A percentile compares a stretch with the other conserved stretches of the same genome.
Evolutionary conservation across 2,797 vertebrate genomes (phyloP).

Genomic region (Sebastes hopkinsi): DNA sequence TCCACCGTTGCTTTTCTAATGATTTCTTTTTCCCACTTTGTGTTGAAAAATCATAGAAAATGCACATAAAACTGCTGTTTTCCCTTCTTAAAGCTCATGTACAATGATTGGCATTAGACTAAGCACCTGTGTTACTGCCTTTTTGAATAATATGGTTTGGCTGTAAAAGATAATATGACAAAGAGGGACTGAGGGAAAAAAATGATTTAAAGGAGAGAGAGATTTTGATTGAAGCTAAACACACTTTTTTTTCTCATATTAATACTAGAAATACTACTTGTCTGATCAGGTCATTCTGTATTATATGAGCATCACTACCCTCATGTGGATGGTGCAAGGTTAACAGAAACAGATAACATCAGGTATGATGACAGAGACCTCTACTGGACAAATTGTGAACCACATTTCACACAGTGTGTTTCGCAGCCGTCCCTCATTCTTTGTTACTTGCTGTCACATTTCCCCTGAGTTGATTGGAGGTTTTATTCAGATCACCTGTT

Average conservation of each 20-base stretch:
- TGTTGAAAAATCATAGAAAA: neutral
- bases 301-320: neutral
- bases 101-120: neutral
- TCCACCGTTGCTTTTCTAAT: neutral
- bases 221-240: too few species aligned
- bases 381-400: slow-evolving; percentile 61
- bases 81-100: neutral
- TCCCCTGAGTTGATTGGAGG: neutral
- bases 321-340: neutral
- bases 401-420: neutral
- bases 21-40: neutral
- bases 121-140: neutral
- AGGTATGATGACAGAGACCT: slow-evolving; percentile 50
- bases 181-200: too few species aligned
- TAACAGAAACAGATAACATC: neutral
- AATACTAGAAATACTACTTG: neutral
- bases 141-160: neutral
- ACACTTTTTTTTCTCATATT: too few species aligned
- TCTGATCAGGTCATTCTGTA: neutral
- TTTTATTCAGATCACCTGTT: neutral
- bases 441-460: neutral
- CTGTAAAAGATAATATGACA: neutral
- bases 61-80: neutral
- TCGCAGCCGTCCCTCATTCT: neutral
- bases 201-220: too few species aligned